phyloP scores from a whole-genome alignment of 2,888 invertebrate genomes.

The Microdon myrmicae region DNA sequence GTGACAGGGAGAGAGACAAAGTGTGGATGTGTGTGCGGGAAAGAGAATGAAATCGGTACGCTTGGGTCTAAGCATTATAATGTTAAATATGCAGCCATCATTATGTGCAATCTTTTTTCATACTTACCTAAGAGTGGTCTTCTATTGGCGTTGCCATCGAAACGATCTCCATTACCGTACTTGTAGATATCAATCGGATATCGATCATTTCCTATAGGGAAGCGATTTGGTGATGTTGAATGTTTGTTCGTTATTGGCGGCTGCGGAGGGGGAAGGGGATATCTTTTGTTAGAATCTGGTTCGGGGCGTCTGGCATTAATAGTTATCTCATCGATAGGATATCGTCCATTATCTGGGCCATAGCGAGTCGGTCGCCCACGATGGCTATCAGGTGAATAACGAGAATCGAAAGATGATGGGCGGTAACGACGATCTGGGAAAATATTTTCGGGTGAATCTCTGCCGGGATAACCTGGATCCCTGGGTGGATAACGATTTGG shows the following conservation, averaged over 20 bases:
- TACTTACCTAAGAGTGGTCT: slow-evolving; percentile 54
- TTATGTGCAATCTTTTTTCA: slow-evolving; percentile 16
- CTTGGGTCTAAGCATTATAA: neutral
- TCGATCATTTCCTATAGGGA: slow-evolving; percentile 69
- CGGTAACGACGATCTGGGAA: slow-evolving; percentile 67
- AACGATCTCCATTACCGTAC: slow-evolving; percentile 70
- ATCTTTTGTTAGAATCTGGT: slow-evolving; percentile 69
- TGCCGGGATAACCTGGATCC: slow-evolving; percentile 61
- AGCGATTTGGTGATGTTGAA: slow-evolving; percentile 69
- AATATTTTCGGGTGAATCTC: slow-evolving; percentile 64
- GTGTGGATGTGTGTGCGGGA: neutral
- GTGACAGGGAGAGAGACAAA: neutral
- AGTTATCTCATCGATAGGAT: slow-evolving; percentile 61
- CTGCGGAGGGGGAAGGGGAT: slow-evolving; percentile 68
- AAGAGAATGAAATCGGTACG: too few species aligned
- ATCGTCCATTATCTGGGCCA: slow-evolving; percentile 56
- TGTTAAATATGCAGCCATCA: slow-evolving; percentile 22
- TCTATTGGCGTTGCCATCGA: slow-evolving; percentile 66
- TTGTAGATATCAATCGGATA: slow-evolving; percentile 67
- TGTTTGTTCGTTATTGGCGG: slow-evolving; percentile 68
- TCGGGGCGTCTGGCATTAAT: slow-evolving; percentile 62
- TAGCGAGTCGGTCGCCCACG: slow-evolving; percentile 47
- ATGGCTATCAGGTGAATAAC: slow-evolving; percentile 62
- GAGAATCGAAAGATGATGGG: slow-evolving; percentile 63
- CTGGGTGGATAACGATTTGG: slow-evolving; percentile 60